These are phyloP conservation scores for Platichthys flesus DNA, from an alignment of 2,113 vertebrate species.

Conservation along the genomic window DNA sequence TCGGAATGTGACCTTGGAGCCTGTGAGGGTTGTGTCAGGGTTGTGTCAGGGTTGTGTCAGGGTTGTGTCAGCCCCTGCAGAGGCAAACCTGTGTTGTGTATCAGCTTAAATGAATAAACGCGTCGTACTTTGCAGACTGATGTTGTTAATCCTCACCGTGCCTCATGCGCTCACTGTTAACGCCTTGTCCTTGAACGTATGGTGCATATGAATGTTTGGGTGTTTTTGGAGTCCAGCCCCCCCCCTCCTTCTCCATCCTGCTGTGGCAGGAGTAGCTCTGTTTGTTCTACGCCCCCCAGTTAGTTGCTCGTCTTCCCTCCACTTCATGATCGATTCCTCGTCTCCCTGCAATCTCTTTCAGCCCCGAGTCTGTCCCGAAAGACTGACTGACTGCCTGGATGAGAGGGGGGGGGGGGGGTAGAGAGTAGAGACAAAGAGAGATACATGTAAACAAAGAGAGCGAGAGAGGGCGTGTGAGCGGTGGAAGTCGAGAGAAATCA, in stretches of 20 bases:
- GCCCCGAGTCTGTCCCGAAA: constrained; percentile 41
- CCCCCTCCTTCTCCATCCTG: not conserved
- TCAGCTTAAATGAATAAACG: no score
- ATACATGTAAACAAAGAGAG: constrained; percentile 34
- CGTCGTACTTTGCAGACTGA: no score
- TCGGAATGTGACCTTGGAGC: no score
- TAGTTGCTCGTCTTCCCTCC: constrained; percentile 22
- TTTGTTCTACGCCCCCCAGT: constrained; percentile 1
- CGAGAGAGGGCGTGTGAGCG: not conserved
- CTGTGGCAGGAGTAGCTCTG: constrained; percentile 20
- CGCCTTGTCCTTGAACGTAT: no score
- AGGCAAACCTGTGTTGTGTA: no score
- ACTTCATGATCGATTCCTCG: constrained; percentile 53
- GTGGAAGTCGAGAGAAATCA: not conserved
- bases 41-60: no score
- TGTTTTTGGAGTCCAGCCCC: constrained; percentile 10
- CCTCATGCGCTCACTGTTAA: no score
- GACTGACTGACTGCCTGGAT: constrained; percentile 32
- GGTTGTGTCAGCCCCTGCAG: no score
- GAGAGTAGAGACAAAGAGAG: constrained; percentile 30
- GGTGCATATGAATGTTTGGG: not conserved
- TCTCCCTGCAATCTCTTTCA: not conserved
- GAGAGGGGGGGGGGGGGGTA: not conserved
- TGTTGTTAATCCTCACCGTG: no score
- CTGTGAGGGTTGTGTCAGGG: no score